These are phyloP conservation scores for Tryphoninae sp. DNA, from an alignment of 2,888 invertebrate genomes.

Conservation along the genomic window DNA sequence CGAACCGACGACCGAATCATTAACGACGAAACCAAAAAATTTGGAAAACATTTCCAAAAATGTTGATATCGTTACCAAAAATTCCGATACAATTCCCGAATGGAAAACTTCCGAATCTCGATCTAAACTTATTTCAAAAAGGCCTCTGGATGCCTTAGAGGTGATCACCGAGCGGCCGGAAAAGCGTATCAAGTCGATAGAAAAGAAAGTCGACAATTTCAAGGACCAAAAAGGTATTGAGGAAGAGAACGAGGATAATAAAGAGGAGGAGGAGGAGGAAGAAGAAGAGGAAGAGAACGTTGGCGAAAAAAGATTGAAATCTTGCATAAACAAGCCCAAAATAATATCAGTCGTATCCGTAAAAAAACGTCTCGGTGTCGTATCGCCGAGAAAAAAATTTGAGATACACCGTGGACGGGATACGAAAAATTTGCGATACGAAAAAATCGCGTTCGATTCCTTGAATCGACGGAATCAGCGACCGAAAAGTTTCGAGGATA, in stretches of 20 bases:
- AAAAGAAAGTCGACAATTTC: constrained; percentile 75
- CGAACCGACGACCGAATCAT: constrained; percentile 34
- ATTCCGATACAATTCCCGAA: constrained; percentile 29
- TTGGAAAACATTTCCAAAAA: constrained; percentile 17
- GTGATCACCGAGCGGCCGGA: constrained; percentile 19
- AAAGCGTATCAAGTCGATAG: constrained; percentile 35
- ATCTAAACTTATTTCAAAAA: constrained; percentile 75
- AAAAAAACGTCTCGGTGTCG: constrained; percentile 74
- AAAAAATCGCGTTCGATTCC: constrained; percentile 51
- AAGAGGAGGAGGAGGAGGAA: constrained; percentile 73
- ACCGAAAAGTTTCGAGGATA: constrained; percentile 19
- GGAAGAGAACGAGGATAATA: constrained; percentile 78
- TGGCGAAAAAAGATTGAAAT: constrained; percentile 70
- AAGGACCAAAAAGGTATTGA: constrained; percentile 70
- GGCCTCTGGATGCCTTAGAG: constrained; percentile 57
- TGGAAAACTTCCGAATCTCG: constrained; percentile 42
- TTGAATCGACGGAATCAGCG: constrained; percentile 61
- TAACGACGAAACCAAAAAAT: not conserved
- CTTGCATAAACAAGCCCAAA: constrained; percentile 76
- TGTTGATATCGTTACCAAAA: not conserved
- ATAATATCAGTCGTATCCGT: constrained; percentile 78
- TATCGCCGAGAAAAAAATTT: constrained; percentile 72
- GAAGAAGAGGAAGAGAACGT: constrained; percentile 63
- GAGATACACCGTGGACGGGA: constrained; percentile 69
- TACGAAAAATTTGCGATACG: constrained; percentile 23